Evolutionary conservation across 2,888 invertebrate genomes (phyloP), one percentile per base, ranked within the genome.

Genomic region (Lamproptera curius): DNA sequence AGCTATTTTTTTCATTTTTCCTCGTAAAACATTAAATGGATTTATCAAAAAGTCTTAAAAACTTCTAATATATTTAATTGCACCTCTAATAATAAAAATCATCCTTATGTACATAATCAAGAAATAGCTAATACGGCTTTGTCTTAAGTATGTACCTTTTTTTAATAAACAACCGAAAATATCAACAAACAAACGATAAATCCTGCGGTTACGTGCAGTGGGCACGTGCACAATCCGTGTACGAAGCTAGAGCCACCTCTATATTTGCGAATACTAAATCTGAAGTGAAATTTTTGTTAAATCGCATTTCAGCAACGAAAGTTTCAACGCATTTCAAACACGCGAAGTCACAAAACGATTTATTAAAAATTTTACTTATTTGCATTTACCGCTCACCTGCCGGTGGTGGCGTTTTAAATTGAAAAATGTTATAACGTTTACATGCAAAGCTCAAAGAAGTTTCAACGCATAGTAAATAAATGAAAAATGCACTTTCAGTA

Each of bases 241-340:
- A 51, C 45, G 41, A 35, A 41, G n/a, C n/a, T n/a, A 50, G 49
- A 45, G 42, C 46, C 44, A 31, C 44, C 50, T 46, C 50, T 49
- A 48, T 55, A 54, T 60, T 60, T 56, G 58, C 46, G 44, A 52
- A 52, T 50, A 54, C 57, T 55, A 56, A 58, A 61, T 59, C 57
- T 56, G 47, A 54, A 52, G 56, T 48, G 55, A 55, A 31, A 61
- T 61, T 61, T 55, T 53, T 54, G 49, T 52, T 45, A 60, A 59
- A 60, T 58, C 54, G 52, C 50, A 55, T 51, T 53, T 46, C 51
- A 28, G 46, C n/a, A 46, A 48, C 51, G 45, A 54, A 59, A 56
- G 54, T 57, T 57, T 57, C 55, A 53, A 56, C 54, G 53, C 53
- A 55, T 57, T 53, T 40, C 39, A 43, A 10, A 40, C 39, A 43